These are phyloP conservation scores for Limonius californicus DNA, from an alignment of 1,140 invertebrate genomes.

Conservation along the genomic window DNA sequence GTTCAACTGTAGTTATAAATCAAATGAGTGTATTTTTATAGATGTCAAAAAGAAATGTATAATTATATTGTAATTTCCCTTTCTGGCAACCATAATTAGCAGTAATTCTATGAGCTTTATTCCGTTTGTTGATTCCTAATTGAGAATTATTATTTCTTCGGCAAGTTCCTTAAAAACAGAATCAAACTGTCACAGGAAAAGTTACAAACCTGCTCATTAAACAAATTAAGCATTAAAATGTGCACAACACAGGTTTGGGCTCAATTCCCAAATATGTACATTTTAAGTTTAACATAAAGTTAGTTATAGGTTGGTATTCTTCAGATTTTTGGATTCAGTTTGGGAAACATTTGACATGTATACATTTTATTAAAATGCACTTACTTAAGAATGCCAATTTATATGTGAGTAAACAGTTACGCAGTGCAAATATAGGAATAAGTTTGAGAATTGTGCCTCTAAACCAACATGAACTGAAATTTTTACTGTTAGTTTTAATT, in stretches of 20 bases:
- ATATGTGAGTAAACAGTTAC: no score
- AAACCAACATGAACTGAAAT: neutral
- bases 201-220: neutral
- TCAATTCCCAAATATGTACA: no score
- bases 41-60: neutral
- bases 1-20: conserved; percentile 3
- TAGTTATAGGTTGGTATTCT: no score
- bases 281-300: no score
- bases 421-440: neutral
- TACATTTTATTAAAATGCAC: no score
- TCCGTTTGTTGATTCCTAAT: neutral
- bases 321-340: no score
- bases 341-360: no score
- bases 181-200: neutral
- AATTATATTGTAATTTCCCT: neutral
- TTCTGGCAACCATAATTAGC: neutral
- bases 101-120: neutral
- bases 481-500: no score
- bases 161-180: neutral
- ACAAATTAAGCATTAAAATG: neutral
- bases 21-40: conserved; percentile 12
- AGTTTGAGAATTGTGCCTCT: conserved; percentile 5
- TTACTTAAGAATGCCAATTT: no score
- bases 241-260: no score
- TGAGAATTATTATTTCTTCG: neutral